A percentile compares a stretch with the other conserved stretches of the same genome.
phyloP scores from a whole-genome alignment of 2,888 invertebrate genomes.

The Epinotia ramella region DNA sequence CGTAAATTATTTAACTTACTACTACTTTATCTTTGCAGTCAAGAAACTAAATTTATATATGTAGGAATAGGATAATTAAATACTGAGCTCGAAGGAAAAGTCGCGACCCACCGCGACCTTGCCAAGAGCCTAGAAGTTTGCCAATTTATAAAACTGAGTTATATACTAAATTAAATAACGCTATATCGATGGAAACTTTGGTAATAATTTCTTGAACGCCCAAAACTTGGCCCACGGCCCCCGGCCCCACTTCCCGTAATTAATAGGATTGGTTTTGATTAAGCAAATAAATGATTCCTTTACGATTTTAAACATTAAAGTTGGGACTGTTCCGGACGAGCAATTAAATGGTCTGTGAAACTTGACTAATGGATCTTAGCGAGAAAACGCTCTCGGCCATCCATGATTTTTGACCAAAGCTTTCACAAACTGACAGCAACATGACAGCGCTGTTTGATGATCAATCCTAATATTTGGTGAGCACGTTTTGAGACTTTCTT shows the following conservation, averaged over 20 bases:
- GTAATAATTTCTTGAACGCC: slow-evolving; percentile 64
- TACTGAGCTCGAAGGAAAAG: slow-evolving; percentile 27
- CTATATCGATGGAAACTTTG: slow-evolving; percentile 64
- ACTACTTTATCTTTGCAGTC: no score
- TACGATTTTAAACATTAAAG: slow-evolving; percentile 61
- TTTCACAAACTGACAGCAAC: slow-evolving; percentile 9
- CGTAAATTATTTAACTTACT: no score
- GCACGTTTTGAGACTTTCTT: not conserved
- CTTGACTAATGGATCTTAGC: slow-evolving; percentile 53
- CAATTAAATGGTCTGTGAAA: slow-evolving; percentile 58
- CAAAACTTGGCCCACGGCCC: slow-evolving; percentile 54
- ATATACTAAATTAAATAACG: slow-evolving; percentile 59
- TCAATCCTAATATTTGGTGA: not conserved
- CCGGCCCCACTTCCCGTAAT: slow-evolving; percentile 60
- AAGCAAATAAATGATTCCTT: slow-evolving; percentile 70
- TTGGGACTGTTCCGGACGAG: slow-evolving; percentile 52
- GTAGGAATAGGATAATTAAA: slow-evolving; percentile 33
- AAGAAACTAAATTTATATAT: slow-evolving; percentile 6
- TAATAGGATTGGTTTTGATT: slow-evolving; percentile 72
- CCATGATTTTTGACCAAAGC: slow-evolving; percentile 15
- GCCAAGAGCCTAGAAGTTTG: slow-evolving; percentile 50
- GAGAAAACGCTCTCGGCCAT: slow-evolving; percentile 30
- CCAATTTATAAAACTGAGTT: slow-evolving; percentile 60
- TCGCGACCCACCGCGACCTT: slow-evolving; percentile 50
- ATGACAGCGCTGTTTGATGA: not conserved